Percentiles rank a stretch among this genome's conserved stretches.
Evolutionary conservation across 2,113 vertebrate genomes (phyloP).

Genomic region (Eulemur rufifrons): DNA sequence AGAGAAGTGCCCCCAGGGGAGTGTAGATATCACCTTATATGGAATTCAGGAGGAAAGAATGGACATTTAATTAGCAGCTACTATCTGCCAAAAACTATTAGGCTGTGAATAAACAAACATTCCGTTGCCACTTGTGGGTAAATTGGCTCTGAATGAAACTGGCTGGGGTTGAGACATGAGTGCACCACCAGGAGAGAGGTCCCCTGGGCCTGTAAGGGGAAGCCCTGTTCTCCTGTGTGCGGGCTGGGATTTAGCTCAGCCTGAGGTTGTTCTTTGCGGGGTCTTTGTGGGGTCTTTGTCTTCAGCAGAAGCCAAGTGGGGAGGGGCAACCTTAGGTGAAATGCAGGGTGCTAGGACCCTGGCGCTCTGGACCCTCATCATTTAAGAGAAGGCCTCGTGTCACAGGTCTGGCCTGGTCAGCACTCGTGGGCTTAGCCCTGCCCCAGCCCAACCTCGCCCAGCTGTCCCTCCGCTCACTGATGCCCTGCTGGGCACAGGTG

Average conservation of each 20-base stretch:
- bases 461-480: background rate
- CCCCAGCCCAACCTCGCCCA: background rate
- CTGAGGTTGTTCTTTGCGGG: background rate
- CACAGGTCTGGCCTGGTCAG: background rate
- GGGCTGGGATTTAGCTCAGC: background rate
- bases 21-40: background rate
- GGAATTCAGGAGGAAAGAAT: background rate
- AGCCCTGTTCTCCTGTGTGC: background rate
- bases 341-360: too few species aligned
- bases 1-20: background rate
- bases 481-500: background rate
- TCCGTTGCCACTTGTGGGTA: background rate
- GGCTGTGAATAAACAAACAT: background rate
- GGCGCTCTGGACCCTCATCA: background rate
- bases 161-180: background rate
- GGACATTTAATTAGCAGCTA: background rate
- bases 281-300: background rate
- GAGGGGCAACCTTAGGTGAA: background rate
- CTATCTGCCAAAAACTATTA: background rate
- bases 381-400: background rate
- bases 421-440: background rate
- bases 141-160: background rate
- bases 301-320: background rate
- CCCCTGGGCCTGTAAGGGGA: background rate
- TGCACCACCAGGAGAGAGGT: background rate